Percentiles rank a stretch among this genome's conserved stretches.
Conservation (phyloP, 53 echinoderm and acorn worm genomes). For the Holothuria scabra region DNA sequence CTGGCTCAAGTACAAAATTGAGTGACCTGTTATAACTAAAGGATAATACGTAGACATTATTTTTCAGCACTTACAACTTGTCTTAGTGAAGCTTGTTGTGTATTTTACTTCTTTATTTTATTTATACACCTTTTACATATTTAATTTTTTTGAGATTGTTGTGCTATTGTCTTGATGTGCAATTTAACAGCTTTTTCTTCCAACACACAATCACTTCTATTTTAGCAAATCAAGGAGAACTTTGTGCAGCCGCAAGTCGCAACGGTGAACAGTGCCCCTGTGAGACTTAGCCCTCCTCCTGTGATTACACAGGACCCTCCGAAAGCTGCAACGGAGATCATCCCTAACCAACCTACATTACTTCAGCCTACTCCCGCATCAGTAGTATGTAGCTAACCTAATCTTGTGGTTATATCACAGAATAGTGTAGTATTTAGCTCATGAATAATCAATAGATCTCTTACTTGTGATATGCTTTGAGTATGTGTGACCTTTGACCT, state of each 20-base stretch:
- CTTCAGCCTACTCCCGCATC: slow-evolving; percentile 3
- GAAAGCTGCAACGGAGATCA: slow-evolving; percentile 26
- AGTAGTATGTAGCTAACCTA: slow-evolving; percentile 37
- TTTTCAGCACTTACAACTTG: too few species aligned
- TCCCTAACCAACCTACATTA: slow-evolving; percentile 5
- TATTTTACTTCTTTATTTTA: not conserved
- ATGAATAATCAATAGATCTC: too few species aligned
- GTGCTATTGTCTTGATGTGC: slow-evolving; percentile 21
- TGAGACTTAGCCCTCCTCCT: not conserved
- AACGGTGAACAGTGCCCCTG: not conserved
- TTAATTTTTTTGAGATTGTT: not conserved
- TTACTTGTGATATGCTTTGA: too few species aligned
- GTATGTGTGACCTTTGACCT: too few species aligned
- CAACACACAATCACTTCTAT: not conserved
- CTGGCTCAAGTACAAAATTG: too few species aligned
- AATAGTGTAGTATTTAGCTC: too few species aligned
- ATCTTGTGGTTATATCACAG: slow-evolving; percentile 2
- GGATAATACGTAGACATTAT: too few species aligned
- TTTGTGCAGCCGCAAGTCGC: too few species aligned
- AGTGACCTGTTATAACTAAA: too few species aligned
- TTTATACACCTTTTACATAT: too few species aligned
- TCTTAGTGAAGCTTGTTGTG: too few species aligned
- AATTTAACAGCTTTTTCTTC: slow-evolving; percentile 16
- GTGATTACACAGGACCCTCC: slow-evolving; percentile 13
- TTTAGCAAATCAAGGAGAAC: slow-evolving; percentile 34